Conservation (phyloP, 2,888 invertebrate species). For the Drosophila mulleri region DNA sequence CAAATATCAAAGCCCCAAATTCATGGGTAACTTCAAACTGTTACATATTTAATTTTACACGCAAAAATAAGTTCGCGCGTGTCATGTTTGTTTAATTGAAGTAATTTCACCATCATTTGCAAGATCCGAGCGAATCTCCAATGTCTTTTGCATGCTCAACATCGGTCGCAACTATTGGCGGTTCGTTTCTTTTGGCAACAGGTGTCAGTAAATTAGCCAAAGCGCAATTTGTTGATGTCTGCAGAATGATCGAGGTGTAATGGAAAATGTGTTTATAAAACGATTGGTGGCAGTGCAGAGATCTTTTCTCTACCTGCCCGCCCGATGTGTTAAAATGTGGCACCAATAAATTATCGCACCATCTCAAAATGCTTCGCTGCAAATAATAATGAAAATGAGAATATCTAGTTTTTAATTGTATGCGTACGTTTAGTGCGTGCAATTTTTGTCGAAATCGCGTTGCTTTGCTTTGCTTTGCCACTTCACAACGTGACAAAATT, state of each 20-base stretch:
- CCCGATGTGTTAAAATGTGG: conserved; percentile 58
- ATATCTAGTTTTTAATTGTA: conserved; percentile 67
- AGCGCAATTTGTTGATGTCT: conserved; percentile 15
- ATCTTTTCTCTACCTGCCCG: background rate
- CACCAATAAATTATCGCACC: conserved; percentile 68
- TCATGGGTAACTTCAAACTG: conserved; percentile 20
- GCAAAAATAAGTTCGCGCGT: conserved; percentile 55
- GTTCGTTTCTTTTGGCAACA: conserved; percentile 57
- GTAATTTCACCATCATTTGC: conserved; percentile 31
- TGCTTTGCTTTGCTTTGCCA: conserved; percentile 35
- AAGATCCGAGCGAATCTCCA: background rate
- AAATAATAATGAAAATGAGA: conserved; percentile 52
- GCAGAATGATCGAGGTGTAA: conserved; percentile 42
- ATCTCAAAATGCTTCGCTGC: conserved; percentile 49
- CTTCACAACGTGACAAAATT: conserved; percentile 70
- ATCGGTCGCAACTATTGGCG: conserved; percentile 51
- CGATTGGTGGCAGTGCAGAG: conserved; percentile 26
- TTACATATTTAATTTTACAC: conserved; percentile 38
- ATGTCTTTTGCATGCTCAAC: conserved; percentile 59
- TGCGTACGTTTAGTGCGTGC: conserved; percentile 54
- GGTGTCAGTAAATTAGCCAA: conserved; percentile 47
- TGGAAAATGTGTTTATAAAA: conserved; percentile 41
- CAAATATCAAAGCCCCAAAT: conserved; percentile 14
- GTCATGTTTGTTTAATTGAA: conserved; percentile 53
- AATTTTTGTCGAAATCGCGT: conserved; percentile 48